These are phyloP conservation scores for Montipora capricornis DNA, from an alignment of 64 coral and sea anemone species.

Conservation along the genomic window DNA sequence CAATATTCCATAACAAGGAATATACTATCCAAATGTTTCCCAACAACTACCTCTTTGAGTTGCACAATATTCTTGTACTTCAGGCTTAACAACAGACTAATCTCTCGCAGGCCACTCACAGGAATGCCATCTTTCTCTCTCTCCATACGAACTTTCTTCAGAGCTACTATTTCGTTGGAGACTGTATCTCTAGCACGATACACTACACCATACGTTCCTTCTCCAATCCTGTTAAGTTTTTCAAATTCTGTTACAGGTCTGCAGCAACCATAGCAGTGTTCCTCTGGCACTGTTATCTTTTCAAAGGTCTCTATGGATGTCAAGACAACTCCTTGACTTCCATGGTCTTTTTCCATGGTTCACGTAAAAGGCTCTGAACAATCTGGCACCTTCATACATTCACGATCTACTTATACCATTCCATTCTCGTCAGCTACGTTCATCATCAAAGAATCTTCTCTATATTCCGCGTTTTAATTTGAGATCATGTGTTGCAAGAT, in stretches of 20 bases:
- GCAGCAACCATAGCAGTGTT: slow-evolving; percentile 80
- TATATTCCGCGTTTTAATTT: no score
- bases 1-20: slow-evolving; percentile 99
- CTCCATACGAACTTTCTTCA: slow-evolving; percentile 99
- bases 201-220: slow-evolving; percentile 97
- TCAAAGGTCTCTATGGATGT: slow-evolving; percentile 74
- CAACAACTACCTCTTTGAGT: slow-evolving; percentile 92
- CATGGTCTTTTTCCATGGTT: neutral
- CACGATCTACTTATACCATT: no score
- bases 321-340: slow-evolving; percentile 8
- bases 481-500: no score
- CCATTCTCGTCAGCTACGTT: no score
- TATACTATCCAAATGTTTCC: slow-evolving; percentile 94
- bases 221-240: slow-evolving; percentile 96
- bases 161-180: slow-evolving; percentile 85
- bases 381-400: no score
- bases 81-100: slow-evolving; percentile 86
- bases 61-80: slow-evolving; percentile 87
- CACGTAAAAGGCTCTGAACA: no score
- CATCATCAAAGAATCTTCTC: no score
- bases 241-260: slow-evolving; percentile 97
- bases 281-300: slow-evolving; percentile 72
- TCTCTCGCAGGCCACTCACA: slow-evolving; percentile 91
- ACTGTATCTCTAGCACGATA: slow-evolving; percentile 93
- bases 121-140: slow-evolving; percentile 93